Percentiles rank a stretch among this genome's conserved stretches.
These are phyloP conservation scores for Datnioides undecimradiatus DNA, from an alignment of 2,113 vertebrate species.

Conservation along the genomic window DNA sequence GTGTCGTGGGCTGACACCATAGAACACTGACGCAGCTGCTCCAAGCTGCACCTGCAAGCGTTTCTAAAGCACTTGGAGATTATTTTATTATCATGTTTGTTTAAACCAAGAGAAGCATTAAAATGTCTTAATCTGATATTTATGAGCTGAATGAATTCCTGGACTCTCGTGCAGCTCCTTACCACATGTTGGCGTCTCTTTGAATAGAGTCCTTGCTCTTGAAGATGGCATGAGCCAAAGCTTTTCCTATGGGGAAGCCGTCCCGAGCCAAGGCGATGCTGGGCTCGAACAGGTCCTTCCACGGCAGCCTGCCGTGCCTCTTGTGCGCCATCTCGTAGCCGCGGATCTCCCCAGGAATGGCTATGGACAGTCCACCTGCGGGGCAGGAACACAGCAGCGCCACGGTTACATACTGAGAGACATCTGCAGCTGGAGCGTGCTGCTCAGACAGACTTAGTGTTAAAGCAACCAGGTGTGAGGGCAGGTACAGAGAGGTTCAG, in stretches of 20 bases:
- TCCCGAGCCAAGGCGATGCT: conserved; percentile 91
- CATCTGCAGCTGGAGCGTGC: neutral
- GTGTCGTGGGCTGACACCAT: too few species aligned
- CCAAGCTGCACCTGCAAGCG: too few species aligned
- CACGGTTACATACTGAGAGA: neutral
- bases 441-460: neutral
- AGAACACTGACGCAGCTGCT: too few species aligned
- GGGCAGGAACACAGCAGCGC: conserved; percentile 26
- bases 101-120: too few species aligned
- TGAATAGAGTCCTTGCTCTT: conserved; percentile 81
- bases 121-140: too few species aligned
- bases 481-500: neutral
- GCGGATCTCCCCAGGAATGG: conserved; percentile 94
- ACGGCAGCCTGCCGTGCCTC: conserved; percentile 91
- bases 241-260: conserved; percentile 90
- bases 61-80: too few species aligned
- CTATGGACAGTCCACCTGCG: conserved; percentile 93
- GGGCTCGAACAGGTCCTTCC: conserved; percentile 92
- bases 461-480: neutral
- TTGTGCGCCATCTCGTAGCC: conserved; percentile 94
- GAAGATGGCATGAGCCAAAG: conserved; percentile 87
- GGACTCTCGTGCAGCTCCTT: too few species aligned
- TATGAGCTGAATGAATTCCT: too few species aligned
- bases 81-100: too few species aligned
- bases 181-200: conserved; percentile 88